Evolutionary conservation across 2,888 invertebrate species (phyloP), one percentile per base, ranked within the genome.

Genomic region (Eueremaeus valkanovi): DNA sequence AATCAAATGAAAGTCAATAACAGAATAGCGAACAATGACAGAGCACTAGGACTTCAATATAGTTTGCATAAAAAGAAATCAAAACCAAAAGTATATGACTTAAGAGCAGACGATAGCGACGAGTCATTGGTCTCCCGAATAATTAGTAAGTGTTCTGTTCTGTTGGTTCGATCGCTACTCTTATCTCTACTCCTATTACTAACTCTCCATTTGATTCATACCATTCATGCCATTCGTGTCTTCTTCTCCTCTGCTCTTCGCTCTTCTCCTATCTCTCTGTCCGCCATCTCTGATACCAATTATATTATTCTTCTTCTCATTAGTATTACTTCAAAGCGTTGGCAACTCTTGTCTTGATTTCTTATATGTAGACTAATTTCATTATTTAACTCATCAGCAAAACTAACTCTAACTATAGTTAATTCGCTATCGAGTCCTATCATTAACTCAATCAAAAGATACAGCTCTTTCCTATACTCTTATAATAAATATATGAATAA

Each of bases 101-200:
- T 68, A 24, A 68, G 68, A 68, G 27, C 24, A 21, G 42, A 40
- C 40, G 68, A 68, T 2, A 24, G 13, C 13, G 68, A 68, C 24
- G 68, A 68, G 5, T 68, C 68, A 3, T n/a, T 68, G 24, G 68
- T 68, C 24, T 42, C 68, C 36, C 68, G 68, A 40, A 40, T 68
- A 40, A n/a, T 68, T 68, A 68, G 68, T 68, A 68, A 68, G 68
- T 68, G 1, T 31, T 63, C 33, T 55, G n/a, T n/a, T n/a, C n/a
- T n/a, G n/a, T 55, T 27, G 24, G 55, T 55, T 55, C 21, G 8
- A 11, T 27, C 27, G 2, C 27, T 24, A 55, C 8, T 51, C n/a
- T 55, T 63, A 33, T 29, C 58, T 21, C 55, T 8, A 58, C n/a
- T 55, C 55, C 11, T 11, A 55, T n/a, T 24, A 24, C n/a, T n/a